Evolutionary conservation across 2,113 vertebrate species (phyloP), one percentile per base, ranked within the genome.

Genomic region (Bubo blakistoni): DNA sequence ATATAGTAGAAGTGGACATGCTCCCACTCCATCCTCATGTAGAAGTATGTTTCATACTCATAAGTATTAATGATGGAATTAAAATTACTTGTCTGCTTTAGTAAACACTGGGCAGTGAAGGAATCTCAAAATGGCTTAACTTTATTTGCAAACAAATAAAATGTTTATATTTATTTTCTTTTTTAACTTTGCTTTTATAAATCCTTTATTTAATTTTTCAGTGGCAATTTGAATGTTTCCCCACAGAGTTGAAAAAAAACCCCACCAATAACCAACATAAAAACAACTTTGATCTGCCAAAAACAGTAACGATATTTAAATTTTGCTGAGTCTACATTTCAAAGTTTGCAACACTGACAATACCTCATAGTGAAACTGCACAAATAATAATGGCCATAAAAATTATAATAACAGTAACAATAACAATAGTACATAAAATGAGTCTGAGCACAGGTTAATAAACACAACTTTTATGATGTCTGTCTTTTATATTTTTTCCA

Each of bases 1-100:
- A 17, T n/a, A 26, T 1, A 21, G 8, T 46, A 57, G 15, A 86
- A 90, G 32, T 36, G 14, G 13, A 30, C 0, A 0, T 51, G 8
- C 2, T 86, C 16, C 21, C 18, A 46, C 13, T 46, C 4, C 11
- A 67, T 26, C 7, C 2, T 62, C 16, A 57, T 9, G 4, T 51
- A 22, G 40, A 85, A 42, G 6, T n/a, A 26, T 67, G 27, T 67
- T 78, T 40, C 13, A 30, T 47, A 42, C 0, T 67, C 1, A 2
- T 34, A 71, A 21, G 6, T 36, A 34, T 34, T 25, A 73, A 46
- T 22, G 18, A 63, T 69, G 13, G 24, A 79, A 73, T 46, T 63
- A 20, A 63, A 74, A 0, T 36, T 74, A 7, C 13, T 49, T 78
- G 0, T 52, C 25, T 62, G 7, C 10, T 69, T 79, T 58, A 58